Conservation (phyloP, 2,113 vertebrate species). For the Glareola pratincola region DNA sequence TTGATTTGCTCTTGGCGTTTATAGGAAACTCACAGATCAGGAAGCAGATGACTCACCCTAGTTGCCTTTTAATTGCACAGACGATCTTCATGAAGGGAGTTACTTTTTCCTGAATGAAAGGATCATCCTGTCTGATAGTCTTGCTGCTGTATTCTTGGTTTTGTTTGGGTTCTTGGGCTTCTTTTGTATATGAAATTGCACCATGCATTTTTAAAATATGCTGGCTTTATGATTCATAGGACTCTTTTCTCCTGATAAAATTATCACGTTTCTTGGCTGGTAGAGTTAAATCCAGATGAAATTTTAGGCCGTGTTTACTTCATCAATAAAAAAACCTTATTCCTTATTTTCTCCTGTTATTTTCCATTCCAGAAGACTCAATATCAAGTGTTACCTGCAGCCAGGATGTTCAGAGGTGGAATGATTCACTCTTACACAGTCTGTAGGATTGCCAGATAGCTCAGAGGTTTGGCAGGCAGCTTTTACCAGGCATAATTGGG, state of each 20-base stretch:
- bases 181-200: neutral
- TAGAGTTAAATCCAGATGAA: neutral
- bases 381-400: neutral
- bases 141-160: neutral
- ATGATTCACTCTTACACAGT: neutral
- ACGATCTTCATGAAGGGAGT: neutral
- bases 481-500: neutral
- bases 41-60: neutral
- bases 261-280: neutral
- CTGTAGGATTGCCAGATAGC: neutral
- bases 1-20: neutral
- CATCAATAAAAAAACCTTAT: neutral
- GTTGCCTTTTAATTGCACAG: neutral
- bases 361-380: neutral
- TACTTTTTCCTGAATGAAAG: neutral
- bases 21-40: neutral
- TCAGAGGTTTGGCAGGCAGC: neutral
- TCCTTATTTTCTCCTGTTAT: neutral
- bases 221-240: neutral
- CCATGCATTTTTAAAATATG: neutral
- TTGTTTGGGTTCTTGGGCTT: neutral
- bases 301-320: neutral
- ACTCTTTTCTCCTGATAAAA: neutral
- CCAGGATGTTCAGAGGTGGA: neutral
- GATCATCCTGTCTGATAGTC: neutral